Base-by-base conservation (phyloP, 2,888 invertebrate genomes). In the Lepidochitona cinerea region DNA sequence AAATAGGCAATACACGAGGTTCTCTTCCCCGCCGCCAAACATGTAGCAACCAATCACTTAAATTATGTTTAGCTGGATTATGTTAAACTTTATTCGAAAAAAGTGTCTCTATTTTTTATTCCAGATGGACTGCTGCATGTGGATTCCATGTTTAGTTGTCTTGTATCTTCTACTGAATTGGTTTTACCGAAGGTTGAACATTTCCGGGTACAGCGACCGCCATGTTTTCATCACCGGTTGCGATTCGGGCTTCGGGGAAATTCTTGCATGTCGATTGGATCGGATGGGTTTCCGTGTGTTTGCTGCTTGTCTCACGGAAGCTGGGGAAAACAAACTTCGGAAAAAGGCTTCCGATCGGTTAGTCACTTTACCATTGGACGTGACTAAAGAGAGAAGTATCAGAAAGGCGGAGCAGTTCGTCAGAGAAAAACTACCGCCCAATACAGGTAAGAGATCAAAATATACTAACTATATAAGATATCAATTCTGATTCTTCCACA, bases 361-460 rank as follows among this genome's bases (percentile, higher is more conserved):
- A 26, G 70, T 69, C 23, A 74, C 81, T 0, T n/a, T 81, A 0
- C 33, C 54, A 0, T 29, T 81, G 29, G 75, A 81, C 37, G 79
- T 81, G 36, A 69, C 79, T 5, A 66, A 75, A 1, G 35, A 71
- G 23, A 73, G 72, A 9, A 79, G 76, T 36, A 77, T 81, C 9
- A 23, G 29, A 12, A 71, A 70, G 32, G 79, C 75, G 0, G 53
- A 29, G 12, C 68, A 71, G 3, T 26, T 66, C 7, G 77, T 81
- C 65, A 72, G 71, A 41, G 53, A 23, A 6, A 53, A 49, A 5
- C 65, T 81, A 12, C 80, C 81, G 3, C 1, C 36, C 12, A 74
- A 69, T 9, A 75, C 54, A 73, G 79, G 81, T 81, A 72, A 23
- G 69, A 33, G 14, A 33, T 18, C 14, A 23, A 7, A 29, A 2